Evolutionary conservation across 2,888 invertebrate species (phyloP).

Genomic region (Escarpia spicata): DNA sequence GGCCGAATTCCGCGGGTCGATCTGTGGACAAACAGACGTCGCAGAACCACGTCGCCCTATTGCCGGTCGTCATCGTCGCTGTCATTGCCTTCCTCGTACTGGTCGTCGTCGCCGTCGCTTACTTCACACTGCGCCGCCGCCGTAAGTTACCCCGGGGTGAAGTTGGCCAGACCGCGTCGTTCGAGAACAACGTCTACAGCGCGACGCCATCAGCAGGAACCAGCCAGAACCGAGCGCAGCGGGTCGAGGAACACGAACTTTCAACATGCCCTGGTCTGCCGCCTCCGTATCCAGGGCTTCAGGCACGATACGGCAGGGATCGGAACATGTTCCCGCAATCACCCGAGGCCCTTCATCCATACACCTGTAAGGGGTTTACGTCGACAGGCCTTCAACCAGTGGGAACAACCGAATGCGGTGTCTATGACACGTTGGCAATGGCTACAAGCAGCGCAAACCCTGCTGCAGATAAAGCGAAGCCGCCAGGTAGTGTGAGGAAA

Average conservation of each 20-base stretch:
- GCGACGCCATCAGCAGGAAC: neutral
- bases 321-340: neutral
- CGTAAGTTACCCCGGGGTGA: neutral
- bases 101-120: neutral
- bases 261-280: neutral
- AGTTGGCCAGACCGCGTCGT: neutral
- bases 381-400: too few species aligned
- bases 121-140: neutral
- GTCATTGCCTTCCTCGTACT: neutral
- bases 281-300: neutral
- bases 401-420: too few species aligned
- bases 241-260: neutral
- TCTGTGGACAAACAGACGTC: neutral
- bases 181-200: slow-evolving; percentile 9
- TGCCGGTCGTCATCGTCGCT: neutral
- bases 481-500: neutral
- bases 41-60: neutral
- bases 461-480: neutral
- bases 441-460: neutral
- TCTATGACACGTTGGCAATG: neutral
- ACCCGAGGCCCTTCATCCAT: too few species aligned
- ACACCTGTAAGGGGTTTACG: too few species aligned
- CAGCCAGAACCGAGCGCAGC: neutral
- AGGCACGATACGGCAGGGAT: neutral
- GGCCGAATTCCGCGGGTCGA: neutral